These are phyloP conservation scores for Artibeus jamaicensis DNA, from an alignment of 2,797 vertebrate genomes.

Conservation along the genomic window DNA sequence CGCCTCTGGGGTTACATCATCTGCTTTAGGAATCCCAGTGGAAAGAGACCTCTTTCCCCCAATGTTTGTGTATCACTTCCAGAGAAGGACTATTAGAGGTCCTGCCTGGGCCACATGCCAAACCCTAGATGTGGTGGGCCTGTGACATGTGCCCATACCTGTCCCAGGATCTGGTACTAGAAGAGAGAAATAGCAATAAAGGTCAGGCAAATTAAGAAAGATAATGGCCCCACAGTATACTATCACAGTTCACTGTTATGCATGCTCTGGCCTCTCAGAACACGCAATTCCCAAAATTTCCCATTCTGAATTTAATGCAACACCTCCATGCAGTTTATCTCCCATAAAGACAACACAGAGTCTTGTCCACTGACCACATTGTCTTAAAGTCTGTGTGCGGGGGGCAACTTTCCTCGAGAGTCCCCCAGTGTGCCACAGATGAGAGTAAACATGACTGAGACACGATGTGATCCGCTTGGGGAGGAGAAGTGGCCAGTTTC, in stretches of 20 bases:
- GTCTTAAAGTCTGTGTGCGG: neutral
- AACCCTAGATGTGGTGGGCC: neutral
- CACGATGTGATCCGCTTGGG: no score
- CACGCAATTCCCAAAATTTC: neutral
- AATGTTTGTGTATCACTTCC: neutral
- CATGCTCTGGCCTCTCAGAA: neutral
- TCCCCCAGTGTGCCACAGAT: no score
- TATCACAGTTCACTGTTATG: neutral
- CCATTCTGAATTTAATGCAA: neutral
- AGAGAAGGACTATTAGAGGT: neutral
- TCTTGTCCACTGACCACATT: neutral
- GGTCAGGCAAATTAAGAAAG: constrained; percentile 9
- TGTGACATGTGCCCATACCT: neutral
- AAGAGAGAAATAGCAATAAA: neutral
- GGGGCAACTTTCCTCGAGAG: no score
- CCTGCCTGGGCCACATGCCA: neutral
- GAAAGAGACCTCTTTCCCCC: neutral
- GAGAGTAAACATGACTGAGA: no score
- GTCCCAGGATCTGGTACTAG: neutral
- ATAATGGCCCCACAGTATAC: neutral
- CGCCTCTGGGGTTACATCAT: constrained; percentile 53
- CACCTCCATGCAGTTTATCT: neutral
- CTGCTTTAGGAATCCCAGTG: constrained; percentile 44
- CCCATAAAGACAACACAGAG: neutral
- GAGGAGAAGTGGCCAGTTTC: no score